phyloP scores from a whole-genome alignment of 2,888 invertebrate genomes.

The Parapristionchus giblindavisi region DNA sequence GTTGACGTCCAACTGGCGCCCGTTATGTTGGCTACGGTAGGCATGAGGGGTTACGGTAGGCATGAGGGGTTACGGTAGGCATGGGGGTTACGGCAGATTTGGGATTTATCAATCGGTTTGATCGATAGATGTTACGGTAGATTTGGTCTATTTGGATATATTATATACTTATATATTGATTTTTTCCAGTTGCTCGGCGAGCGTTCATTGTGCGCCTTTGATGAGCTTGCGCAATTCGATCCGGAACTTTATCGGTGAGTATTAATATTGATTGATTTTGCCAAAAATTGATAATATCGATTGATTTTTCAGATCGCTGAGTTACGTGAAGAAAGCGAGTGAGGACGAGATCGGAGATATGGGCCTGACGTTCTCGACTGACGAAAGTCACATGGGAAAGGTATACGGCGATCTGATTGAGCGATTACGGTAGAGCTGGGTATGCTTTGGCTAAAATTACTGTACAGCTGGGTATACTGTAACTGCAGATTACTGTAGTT shows the following conservation, averaged over 20 bases:
- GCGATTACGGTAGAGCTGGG: background rate
- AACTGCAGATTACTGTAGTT: too few species aligned
- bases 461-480: too few species aligned
- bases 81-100: background rate
- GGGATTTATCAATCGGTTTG: too few species aligned
- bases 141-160: too few species aligned
- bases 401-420: slow-evolving; percentile 35
- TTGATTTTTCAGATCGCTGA: slow-evolving; percentile 70
- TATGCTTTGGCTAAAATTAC: too few species aligned
- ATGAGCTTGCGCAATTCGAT: slow-evolving; percentile 95
- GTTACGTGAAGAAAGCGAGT: slow-evolving; percentile 66
- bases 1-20: slow-evolving; percentile 98
- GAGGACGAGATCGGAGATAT: slow-evolving; percentile 87
- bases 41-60: background rate
- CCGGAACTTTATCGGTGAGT: slow-evolving; percentile 92
- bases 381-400: slow-evolving; percentile 64
- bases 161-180: too few species aligned
- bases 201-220: slow-evolving; percentile 87
- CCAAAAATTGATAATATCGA: background rate
- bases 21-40: slow-evolving; percentile 87
- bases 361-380: slow-evolving; percentile 81
- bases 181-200: slow-evolving; percentile 74
- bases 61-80: background rate
- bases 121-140: too few species aligned
- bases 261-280: slow-evolving; percentile 56